phyloP scores from a whole-genome alignment of 2,888 invertebrate genomes.

The Chloromyia formosa region DNA sequence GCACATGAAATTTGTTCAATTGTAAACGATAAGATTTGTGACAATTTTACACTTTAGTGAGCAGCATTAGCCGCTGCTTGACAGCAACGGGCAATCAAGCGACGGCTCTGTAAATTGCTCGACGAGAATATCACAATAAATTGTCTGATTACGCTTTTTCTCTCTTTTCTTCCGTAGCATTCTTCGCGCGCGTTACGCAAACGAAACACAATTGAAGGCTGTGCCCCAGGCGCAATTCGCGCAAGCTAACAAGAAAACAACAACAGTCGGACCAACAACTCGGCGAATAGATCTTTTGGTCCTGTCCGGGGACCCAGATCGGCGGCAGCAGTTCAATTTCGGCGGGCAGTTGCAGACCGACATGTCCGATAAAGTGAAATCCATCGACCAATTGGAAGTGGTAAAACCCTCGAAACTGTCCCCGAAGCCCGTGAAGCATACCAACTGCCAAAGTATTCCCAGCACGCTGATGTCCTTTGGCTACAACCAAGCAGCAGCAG shows the following conservation, averaged over 20 bases:
- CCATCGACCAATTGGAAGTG: conserved; percentile 7
- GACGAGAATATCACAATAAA: background rate
- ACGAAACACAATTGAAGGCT: background rate
- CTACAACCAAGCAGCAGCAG: conserved; percentile 7
- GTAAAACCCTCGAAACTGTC: background rate
- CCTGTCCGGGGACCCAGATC: too few species aligned
- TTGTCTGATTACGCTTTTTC: background rate
- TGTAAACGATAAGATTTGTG: conserved; percentile 10
- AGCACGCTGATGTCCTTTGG: conserved; percentile 19
- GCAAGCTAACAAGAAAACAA: too few species aligned
- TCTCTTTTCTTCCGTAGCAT: background rate
- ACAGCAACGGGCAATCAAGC: background rate
- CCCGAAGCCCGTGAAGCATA: conserved; percentile 5
- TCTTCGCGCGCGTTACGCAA: background rate
- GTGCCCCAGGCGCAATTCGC: background rate
- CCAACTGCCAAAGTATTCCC: conserved; percentile 27
- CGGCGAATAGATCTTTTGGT: too few species aligned
- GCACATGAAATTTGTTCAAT: conserved; percentile 26
- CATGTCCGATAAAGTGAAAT: conserved; percentile 21
- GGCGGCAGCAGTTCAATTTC: background rate
- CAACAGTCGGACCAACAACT: too few species aligned
- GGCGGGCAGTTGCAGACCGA: background rate
- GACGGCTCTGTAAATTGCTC: background rate
- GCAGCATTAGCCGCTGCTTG: too few species aligned
- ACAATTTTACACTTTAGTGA: background rate